phyloP scores from a whole-genome alignment of 2,113 vertebrate genomes.

The Odontesthes bonariensis region DNA sequence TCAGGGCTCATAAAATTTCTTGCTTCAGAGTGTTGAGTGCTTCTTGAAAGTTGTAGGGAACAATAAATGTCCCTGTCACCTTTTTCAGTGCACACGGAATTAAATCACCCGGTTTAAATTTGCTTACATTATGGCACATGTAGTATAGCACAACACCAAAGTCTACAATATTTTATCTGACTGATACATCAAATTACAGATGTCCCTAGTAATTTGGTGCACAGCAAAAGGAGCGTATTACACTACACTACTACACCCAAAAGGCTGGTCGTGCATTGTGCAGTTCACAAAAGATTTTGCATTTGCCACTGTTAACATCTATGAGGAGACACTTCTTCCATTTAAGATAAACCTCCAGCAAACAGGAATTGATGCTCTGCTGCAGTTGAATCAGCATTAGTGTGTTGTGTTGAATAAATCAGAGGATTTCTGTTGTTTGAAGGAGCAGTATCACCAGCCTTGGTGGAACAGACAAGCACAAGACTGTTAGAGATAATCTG shows the following conservation, averaged over 20 bases:
- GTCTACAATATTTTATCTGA: background rate
- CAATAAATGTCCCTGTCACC: background rate
- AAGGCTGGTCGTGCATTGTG: slow-evolving; percentile 19
- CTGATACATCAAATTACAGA: background rate
- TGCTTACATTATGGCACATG: background rate
- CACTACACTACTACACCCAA: slow-evolving; percentile 2
- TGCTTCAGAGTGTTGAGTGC: background rate
- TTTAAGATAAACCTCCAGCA: slow-evolving; percentile 39
- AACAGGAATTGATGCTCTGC: slow-evolving; percentile 17
- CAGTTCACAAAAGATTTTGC: slow-evolving; percentile 34
- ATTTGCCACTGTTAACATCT: slow-evolving; percentile 34
- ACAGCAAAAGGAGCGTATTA: slow-evolving; percentile 5
- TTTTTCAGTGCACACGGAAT: slow-evolving; percentile 15
- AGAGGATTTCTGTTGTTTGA: slow-evolving; percentile 12
- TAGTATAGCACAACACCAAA: background rate
- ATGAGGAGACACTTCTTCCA: slow-evolving; percentile 27
- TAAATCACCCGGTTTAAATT: slow-evolving; percentile 2
- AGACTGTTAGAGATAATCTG: slow-evolving; percentile 15
- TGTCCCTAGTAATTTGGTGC: background rate
- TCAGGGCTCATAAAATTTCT: slow-evolving; percentile 6
- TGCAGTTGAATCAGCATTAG: slow-evolving; percentile 30
- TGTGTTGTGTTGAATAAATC: slow-evolving; percentile 47
- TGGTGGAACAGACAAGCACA: slow-evolving; percentile 5
- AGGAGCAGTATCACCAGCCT: background rate
- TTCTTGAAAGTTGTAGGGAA: slow-evolving; percentile 8